Evolutionary conservation across 2,888 invertebrate species (phyloP), one percentile per base, ranked within the genome.

Genomic region (Parapristionchus giblindavisi): DNA sequence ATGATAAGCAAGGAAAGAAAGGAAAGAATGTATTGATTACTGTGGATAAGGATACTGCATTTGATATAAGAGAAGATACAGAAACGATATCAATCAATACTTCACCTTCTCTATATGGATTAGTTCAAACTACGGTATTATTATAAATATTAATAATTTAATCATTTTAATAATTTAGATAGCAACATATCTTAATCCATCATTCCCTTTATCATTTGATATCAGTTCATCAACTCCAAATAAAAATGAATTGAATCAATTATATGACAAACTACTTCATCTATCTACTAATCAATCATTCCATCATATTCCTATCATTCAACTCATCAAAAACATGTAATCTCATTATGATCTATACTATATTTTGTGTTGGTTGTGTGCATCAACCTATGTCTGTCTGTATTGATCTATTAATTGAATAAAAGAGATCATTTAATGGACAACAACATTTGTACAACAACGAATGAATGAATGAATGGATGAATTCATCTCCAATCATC

Each of bases 401-500:
- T n/a, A n/a, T n/a, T n/a, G n/a, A n/a, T 43, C 8, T 43, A 43
- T 43, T 17, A 43, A 43, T 43, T 43, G 11, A 43, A 43, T 43
- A 8, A 17, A 43, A 14, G 17, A 43, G 11, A 14, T 38, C 61
- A 61, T 61, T 4, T 24, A 61, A 17, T 29, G 21, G 29, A 4
- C 11, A 58, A 32, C 61, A 61, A 38, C 36, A n/a, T 6, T n/a
- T n/a, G n/a, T n/a, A n/a, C 24, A 36, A 61, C 61, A 38, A 61
- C 38, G 61, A 38, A 43, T 43, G 17, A 43, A 43, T 43, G 43
- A 14, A 17, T 14, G 43, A 14, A 43, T 14, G 8, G 8, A 6
- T 61, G 61, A 38, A 1, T 38, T 11, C 6, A 5, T 61, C 61
- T 36, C 72, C 72, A 78, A 14, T 79, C 79, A 32, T 79, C 79